Base-by-base conservation (phyloP, 2,888 invertebrate genomes). In the Molanna angustata region DNA sequence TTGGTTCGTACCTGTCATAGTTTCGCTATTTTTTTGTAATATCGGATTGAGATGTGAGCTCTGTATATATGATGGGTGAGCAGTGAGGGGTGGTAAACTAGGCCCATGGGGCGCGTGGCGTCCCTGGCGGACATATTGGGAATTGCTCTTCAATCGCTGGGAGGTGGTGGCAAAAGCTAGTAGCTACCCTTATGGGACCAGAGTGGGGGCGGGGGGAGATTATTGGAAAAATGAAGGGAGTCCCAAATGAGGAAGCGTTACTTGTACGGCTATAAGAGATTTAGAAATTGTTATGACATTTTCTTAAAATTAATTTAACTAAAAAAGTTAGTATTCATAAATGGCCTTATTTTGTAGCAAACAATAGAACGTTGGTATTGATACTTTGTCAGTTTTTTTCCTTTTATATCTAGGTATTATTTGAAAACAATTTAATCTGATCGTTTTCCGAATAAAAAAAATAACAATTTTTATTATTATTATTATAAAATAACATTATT, bases 61-160 rank as follows among this genome's bases (percentile, higher is more conserved):
- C 18, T 41, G 19, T 41, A 37, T 37, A 9, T 11, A 37, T 37
- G 27, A 4, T 41, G 20, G 14, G 20, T 11, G 3, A 9, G 21
- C 16, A 43, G 27, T 13, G 47, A 42, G 46, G 49, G 46, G 22
- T 46, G 42, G 14, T 33, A 39, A 49, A 56, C 43, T 52, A 35
- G 33, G 45, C 52, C 56, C 51, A 14, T 17, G 45, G 39, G 52
- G 42, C 19, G 43, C 16, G 19, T 31, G 31, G 46, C 33, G 42
- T 50, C 52, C 52, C 54, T 32, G 14, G 50, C 42, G 50, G 44
- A 33, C 53, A 37, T 39, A 44, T 54, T 44, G 49, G 35, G 43
- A 50, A 37, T 50, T 35, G 43, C 35, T 50, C 37, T 43, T 49
- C 41, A 41, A 41, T 41, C 41, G 42, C 42, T 11, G 22, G 45